Conservation (phyloP, 2,113 vertebrate genomes). For the Polypterus senegalus region DNA sequence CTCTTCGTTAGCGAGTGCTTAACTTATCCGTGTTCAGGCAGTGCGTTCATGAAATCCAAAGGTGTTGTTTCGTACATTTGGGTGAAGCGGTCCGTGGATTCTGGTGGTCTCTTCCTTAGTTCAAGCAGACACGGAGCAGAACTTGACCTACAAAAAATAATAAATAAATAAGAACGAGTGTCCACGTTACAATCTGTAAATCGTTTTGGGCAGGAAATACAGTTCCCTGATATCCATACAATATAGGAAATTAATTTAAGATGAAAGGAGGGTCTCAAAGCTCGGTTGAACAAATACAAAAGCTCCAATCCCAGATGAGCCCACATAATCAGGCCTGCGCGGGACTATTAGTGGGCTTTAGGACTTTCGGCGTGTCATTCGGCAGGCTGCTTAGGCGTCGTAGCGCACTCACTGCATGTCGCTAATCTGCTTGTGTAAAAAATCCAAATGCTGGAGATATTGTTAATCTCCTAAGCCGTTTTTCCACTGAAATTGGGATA, state of each 20-base stretch:
- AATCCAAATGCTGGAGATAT: constrained; percentile 41
- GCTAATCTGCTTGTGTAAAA: constrained; percentile 38
- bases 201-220: neutral
- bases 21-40: no score
- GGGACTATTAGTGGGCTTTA: constrained; percentile 22
- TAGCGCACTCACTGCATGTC: constrained; percentile 24
- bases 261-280: constrained; percentile 16
- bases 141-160: neutral
- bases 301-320: constrained; percentile 30
- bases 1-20: no score
- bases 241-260: constrained; percentile 19
- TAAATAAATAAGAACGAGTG: neutral
- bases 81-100: neutral
- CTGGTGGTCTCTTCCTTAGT: neutral
- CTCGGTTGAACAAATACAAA: constrained; percentile 12
- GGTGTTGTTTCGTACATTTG: neutral
- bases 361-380: constrained; percentile 26
- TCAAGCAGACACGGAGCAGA: neutral
- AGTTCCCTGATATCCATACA: neutral
- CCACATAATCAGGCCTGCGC: constrained; percentile 38
- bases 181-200: neutral
- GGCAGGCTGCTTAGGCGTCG: constrained; percentile 26
- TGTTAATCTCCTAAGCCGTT: constrained; percentile 40
- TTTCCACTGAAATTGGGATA: constrained; percentile 26
- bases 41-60: neutral